A percentile compares a stretch with the other conserved stretches of the same genome.
Conservation (phyloP, 2,888 invertebrate species). For the Sphinx pinastri region DNA sequence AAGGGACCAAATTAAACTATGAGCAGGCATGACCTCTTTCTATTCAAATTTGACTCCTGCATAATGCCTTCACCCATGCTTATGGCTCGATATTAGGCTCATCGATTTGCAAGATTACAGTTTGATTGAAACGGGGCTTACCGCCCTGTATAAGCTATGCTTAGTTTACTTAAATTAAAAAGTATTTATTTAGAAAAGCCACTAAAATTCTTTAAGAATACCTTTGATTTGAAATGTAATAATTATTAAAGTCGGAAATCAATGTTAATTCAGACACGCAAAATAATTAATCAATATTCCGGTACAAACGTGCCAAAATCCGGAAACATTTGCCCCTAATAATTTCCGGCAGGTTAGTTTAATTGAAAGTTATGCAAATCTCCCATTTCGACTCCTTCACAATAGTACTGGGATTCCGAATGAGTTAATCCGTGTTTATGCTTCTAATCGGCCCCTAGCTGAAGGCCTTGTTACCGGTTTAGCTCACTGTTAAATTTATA, state of each 20-base stretch:
- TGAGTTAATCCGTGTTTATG: conserved; percentile 84
- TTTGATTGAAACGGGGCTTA: conserved; percentile 55
- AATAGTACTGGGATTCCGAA: conserved; percentile 82
- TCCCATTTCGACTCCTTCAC: conserved; percentile 82
- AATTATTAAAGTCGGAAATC: not conserved
- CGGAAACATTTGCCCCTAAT: conserved; percentile 71
- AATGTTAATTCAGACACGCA: not conserved
- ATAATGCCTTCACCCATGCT: conserved; percentile 57
- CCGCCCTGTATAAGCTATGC: conserved; percentile 34
- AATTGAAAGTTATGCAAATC: conserved; percentile 85
- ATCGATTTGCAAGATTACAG: conserved; percentile 60
- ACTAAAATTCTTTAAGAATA: not conserved
- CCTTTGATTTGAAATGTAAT: too few species aligned
- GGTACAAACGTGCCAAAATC: conserved; percentile 48
- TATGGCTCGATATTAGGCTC: conserved; percentile 58
- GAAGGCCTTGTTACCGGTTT: conserved; percentile 78
- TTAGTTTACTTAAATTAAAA: too few species aligned
- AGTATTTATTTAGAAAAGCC: conserved; percentile 5
- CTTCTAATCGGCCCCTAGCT: conserved; percentile 81
- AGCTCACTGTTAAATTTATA: conserved; percentile 78
- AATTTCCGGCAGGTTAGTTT: conserved; percentile 79
- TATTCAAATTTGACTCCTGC: conserved; percentile 76
- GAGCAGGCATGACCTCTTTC: conserved; percentile 76
- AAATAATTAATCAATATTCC: conserved; percentile 30
- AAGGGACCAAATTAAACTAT: conserved; percentile 79